phyloP scores from a whole-genome alignment of 2,113 vertebrate genomes.

The Tachysurus vachellii region DNA sequence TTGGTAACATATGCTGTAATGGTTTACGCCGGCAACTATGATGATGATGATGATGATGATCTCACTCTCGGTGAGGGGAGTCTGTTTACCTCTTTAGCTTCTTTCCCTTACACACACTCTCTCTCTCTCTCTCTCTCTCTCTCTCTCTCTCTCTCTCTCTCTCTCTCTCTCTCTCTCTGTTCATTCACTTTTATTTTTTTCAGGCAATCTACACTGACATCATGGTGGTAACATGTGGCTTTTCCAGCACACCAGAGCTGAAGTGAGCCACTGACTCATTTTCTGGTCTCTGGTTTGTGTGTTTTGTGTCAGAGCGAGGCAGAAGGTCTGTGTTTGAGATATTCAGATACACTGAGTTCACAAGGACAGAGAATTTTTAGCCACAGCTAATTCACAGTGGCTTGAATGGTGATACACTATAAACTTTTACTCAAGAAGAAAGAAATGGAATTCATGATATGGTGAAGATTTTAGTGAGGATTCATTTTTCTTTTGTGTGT shows the following conservation, averaged over 20 bases:
- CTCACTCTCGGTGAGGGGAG: constrained; percentile 35
- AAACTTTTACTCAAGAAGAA: background rate
- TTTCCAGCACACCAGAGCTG: background rate
- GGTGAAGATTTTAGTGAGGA: background rate
- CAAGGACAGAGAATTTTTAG: background rate
- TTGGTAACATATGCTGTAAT: constrained; percentile 44
- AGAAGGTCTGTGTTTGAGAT: background rate
- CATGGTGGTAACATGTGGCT: constrained; percentile 24
- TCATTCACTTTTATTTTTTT: constrained; percentile 39
- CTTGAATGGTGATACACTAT: background rate
- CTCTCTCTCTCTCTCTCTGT: constrained; percentile 6
- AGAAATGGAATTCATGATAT: background rate
- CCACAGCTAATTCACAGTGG: background rate
- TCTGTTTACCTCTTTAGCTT: constrained; percentile 39
- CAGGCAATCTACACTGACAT: constrained; percentile 32
- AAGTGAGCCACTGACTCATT: background rate
- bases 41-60: constrained; percentile 30
- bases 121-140: background rate
- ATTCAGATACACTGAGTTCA: background rate
- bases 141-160: background rate
- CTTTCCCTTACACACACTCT: background rate
- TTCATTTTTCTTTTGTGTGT: background rate
- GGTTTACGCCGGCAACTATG: constrained; percentile 44
- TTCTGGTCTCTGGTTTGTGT: background rate
- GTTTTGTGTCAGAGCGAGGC: background rate